Conservation (phyloP, 2,888 invertebrate genomes). For the Drosophila nigricruria region DNA sequence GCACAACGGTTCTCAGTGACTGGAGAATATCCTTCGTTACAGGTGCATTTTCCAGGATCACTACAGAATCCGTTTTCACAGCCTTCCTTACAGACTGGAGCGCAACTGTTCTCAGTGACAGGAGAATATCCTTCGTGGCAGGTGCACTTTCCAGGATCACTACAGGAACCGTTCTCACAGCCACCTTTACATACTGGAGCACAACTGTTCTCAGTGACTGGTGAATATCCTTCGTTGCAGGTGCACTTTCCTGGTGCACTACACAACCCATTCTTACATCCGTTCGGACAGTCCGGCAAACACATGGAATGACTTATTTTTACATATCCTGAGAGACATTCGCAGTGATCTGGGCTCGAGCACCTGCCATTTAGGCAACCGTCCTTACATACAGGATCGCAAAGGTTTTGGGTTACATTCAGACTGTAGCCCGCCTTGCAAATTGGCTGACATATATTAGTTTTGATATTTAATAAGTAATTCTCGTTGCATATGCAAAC, state of each 20-base stretch:
- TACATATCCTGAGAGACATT: conserved; percentile 87
- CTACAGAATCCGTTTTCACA: conserved; percentile 83
- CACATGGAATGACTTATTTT: conserved; percentile 1
- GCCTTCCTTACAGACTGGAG: conserved; percentile 54
- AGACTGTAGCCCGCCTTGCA: conserved; percentile 48
- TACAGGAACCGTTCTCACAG: conserved; percentile 36
- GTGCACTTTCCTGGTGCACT: conserved; percentile 22
- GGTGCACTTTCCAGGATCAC: conserved; percentile 13
- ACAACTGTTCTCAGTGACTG: conserved; percentile 10
- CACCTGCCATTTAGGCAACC: conserved; percentile 86
- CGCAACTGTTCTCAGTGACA: conserved; percentile 27
- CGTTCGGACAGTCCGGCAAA: conserved; percentile 78
- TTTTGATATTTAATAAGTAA: conserved; percentile 81
- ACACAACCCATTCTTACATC: conserved; percentile 23
- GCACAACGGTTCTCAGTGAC: conserved; percentile 83
- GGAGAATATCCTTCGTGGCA: conserved; percentile 80
- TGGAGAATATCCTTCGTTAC: conserved; percentile 54
- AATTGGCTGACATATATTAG: conserved; percentile 76
- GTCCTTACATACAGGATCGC: conserved; percentile 64
- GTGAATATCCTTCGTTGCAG: conserved; percentile 23
- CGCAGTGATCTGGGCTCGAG: conserved; percentile 89
- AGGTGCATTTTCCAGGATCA: conserved; percentile 64
- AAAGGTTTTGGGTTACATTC: conserved; percentile 26
- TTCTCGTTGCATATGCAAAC: conserved; percentile 87
- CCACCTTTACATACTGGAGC: conserved; percentile 13